Conservation (phyloP, 2,888 invertebrate species). For the Sminthurinus aureus region DNA sequence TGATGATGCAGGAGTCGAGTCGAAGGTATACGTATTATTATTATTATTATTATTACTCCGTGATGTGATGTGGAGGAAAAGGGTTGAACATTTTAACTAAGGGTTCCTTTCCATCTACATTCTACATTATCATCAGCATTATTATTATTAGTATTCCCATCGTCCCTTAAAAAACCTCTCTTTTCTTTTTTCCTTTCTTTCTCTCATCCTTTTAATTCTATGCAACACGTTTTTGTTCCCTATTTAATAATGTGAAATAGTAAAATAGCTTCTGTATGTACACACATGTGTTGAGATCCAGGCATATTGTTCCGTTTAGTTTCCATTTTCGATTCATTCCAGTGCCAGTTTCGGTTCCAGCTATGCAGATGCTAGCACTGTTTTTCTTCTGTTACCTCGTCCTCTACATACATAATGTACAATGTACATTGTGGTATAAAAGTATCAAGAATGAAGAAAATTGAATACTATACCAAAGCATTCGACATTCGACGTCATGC, state of each 20-base stretch:
- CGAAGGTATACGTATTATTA: not conserved
- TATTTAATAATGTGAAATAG: constrained; percentile 33
- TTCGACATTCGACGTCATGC: too few relatives aligned
- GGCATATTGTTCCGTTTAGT: constrained; percentile 17
- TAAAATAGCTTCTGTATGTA: not conserved
- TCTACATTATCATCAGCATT: too few relatives aligned
- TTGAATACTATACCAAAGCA: too few relatives aligned
- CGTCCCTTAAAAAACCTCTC: constrained; percentile 6
- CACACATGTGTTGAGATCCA: not conserved
- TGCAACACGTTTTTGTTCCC: constrained; percentile 38
- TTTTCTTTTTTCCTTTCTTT: constrained; percentile 8
- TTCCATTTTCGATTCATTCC: not conserved
- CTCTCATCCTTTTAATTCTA: constrained; percentile 28
- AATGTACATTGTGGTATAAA: too few relatives aligned
- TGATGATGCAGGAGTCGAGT: not conserved
- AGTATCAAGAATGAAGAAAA: too few relatives aligned
- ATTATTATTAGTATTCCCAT: too few relatives aligned
- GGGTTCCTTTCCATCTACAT: constrained; percentile 37
- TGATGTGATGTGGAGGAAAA: constrained; percentile 34
- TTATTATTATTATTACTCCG: not conserved
- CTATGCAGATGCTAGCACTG: constrained; percentile 19
- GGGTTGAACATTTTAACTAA: constrained; percentile 40
- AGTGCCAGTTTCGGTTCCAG: constrained; percentile 12
- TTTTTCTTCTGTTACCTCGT: too few relatives aligned
- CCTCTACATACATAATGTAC: too few relatives aligned